Evolutionary conservation across 2,888 invertebrate genomes (phyloP).

Genomic region (Tachina fera): DNA sequence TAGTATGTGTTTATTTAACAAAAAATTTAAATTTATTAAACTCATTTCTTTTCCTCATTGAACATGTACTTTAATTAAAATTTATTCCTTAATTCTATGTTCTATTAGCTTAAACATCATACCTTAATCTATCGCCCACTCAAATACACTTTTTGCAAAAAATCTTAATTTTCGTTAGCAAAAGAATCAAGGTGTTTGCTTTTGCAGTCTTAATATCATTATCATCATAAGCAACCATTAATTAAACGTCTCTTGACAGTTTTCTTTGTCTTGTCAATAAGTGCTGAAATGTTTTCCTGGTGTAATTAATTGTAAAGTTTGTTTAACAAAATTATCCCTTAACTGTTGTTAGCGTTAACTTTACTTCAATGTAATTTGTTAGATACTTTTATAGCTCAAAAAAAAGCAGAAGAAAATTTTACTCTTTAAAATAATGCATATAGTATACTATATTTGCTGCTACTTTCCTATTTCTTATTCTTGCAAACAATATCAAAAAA

Average conservation of each 20-base stretch:
- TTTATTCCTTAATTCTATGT: too few relatives aligned
- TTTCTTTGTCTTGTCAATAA: slow-evolving; percentile 37
- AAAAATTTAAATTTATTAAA: too few relatives aligned
- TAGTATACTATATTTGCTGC: not conserved
- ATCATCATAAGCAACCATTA: slow-evolving; percentile 22
- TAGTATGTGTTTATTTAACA: too few relatives aligned
- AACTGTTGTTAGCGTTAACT: slow-evolving; percentile 8
- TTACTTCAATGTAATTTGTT: slow-evolving; percentile 15
- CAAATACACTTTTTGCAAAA: too few relatives aligned
- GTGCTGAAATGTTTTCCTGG: slow-evolving; percentile 31
- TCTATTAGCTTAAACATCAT: too few relatives aligned
- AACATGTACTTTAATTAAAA: too few relatives aligned
- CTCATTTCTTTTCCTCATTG: too few relatives aligned
- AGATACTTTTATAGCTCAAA: not conserved
- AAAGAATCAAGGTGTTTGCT: not conserved
- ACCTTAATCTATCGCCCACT: too few relatives aligned
- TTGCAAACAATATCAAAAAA: not conserved
- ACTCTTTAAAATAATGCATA: not conserved
- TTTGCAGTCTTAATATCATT: slow-evolving; percentile 21
- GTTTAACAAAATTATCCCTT: slow-evolving; percentile 15
- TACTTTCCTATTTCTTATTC: not conserved
- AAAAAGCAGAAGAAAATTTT: not conserved
- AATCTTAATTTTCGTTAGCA: not conserved
- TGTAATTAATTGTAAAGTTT: slow-evolving; percentile 52
- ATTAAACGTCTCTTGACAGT: slow-evolving; percentile 37